A percentile compares a stretch with the other conserved stretches of the same genome.
Evolutionary conservation across 2,113 vertebrate genomes (phyloP).

Genomic region (Amazona guildingii): DNA sequence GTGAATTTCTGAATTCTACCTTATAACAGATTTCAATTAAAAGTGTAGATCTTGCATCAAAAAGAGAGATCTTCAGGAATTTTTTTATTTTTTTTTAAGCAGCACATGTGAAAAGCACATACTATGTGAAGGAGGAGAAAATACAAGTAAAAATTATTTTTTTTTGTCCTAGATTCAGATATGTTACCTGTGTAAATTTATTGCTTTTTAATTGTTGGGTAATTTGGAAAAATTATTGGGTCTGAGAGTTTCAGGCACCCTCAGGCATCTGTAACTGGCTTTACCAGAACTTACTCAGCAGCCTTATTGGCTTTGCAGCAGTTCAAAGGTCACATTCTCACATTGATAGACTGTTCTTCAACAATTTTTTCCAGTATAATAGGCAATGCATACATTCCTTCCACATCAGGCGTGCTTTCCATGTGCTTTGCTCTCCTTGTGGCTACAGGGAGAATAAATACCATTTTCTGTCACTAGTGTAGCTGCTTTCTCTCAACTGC

Average conservation of each 20-base stretch:
- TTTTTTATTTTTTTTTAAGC: not conserved
- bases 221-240: not conserved
- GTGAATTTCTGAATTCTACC: not conserved
- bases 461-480: not conserved
- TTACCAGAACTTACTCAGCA: constrained; percentile 33
- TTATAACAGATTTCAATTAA: not conserved
- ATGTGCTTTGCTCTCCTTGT: constrained; percentile 32
- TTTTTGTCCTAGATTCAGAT: not conserved
- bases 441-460: constrained; percentile 28
- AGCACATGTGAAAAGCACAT: not conserved
- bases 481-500: not conserved
- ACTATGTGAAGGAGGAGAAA: not conserved
- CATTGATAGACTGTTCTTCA: constrained; percentile 44
- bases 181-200: not conserved
- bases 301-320: constrained; percentile 35
- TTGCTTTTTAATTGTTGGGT: not conserved
- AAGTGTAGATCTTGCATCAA: not conserved
- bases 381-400: constrained; percentile 50
- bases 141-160: not conserved
- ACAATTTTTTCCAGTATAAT: constrained; percentile 37
- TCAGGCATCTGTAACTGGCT: constrained; percentile 18
- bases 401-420: constrained; percentile 44
- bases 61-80: not conserved
- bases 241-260: not conserved
- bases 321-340: constrained; percentile 53